A percentile compares a stretch with the other conserved stretches of the same genome.
Evolutionary conservation across 2,113 vertebrate genomes (phyloP).

Genomic region (Alligator mississippiensis): DNA sequence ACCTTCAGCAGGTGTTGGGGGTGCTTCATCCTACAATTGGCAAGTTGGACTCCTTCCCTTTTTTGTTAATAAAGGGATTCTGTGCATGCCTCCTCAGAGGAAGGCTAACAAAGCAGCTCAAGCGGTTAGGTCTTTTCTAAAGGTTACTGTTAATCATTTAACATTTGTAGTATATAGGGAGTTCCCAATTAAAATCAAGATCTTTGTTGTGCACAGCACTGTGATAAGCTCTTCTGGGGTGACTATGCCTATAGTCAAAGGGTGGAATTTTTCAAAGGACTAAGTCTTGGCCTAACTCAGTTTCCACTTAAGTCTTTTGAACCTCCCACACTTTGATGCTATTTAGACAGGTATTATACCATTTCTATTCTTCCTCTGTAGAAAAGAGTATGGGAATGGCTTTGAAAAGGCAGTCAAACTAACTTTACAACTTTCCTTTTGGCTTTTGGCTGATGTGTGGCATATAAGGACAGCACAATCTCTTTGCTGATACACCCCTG

Average conservation of each 20-base stretch:
- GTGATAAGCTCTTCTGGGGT: neutral
- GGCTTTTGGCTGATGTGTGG: neutral
- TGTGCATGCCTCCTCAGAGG: neutral
- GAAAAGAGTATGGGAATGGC: neutral
- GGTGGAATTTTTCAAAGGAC: neutral
- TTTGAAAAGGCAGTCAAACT: conserved; percentile 24
- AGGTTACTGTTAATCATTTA: neutral
- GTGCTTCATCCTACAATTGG: neutral
- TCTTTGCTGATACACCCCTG: neutral
- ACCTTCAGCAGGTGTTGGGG: neutral
- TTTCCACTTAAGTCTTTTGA: neutral
- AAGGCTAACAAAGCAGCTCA: neutral
- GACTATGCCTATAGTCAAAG: neutral
- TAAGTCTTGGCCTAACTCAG: neutral
- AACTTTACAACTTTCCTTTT: conserved; percentile 38
- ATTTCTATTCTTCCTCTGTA: neutral
- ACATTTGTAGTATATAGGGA: neutral
- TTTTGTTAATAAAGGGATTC: neutral
- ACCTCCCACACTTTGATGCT: neutral
- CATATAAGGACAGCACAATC: neutral
- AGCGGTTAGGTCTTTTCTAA: neutral
- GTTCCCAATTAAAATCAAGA: neutral
- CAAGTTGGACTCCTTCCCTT: neutral
- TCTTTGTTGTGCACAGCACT: neutral
- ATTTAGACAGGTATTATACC: neutral